These are phyloP conservation scores for Lasioglossum albipes DNA, from an alignment of 1,140 invertebrate genomes.

Conservation along the genomic window DNA sequence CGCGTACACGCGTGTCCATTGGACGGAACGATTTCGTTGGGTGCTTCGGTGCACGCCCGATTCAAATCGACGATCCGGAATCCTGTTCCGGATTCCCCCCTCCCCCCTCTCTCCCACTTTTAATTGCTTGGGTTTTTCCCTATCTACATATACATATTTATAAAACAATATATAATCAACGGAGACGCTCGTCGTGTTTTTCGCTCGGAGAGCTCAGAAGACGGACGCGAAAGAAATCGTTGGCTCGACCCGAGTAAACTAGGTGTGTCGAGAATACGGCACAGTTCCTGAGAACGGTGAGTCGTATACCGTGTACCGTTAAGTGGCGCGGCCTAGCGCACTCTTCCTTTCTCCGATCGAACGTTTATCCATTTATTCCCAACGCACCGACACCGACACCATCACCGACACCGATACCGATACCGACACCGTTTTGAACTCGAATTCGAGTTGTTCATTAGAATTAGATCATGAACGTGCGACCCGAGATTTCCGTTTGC, in stretches of 20 bases:
- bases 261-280: background rate
- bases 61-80: background rate
- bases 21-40: conserved; percentile 26
- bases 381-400: background rate
- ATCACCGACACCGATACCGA: too few species aligned
- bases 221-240: background rate
- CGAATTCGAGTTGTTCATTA: background rate
- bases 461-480: background rate
- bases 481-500: background rate
- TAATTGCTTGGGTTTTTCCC: too few species aligned
- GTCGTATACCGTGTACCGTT: background rate
- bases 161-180: background rate
- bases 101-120: too few species aligned
- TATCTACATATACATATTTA: background rate
- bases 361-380: background rate
- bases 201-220: background rate
- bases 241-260: background rate
- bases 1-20: background rate
- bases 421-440: too few species aligned
- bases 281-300: background rate
- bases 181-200: background rate
- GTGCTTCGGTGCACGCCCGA: background rate
- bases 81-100: background rate
- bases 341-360: background rate
- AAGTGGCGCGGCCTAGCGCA: background rate